Evolutionary conservation across 53 echinoderm and acorn worm species (phyloP), one percentile per base, ranked within the genome.

Genomic region (Patiria pectinifera): DNA sequence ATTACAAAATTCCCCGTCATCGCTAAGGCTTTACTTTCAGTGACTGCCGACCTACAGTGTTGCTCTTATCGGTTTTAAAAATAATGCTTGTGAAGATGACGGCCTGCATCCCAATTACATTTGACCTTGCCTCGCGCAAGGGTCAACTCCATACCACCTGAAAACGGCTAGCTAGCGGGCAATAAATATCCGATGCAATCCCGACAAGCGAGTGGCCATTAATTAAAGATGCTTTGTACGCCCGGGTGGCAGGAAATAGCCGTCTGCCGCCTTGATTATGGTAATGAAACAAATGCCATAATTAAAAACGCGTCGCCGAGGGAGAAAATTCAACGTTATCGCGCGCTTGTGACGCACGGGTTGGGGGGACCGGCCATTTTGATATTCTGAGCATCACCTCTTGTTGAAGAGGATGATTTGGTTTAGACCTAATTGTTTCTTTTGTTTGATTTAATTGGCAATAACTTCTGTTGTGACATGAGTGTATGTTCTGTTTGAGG

Each of bases 231-330:
- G 16, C 45, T 21, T 69, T n/a, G 48, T 79, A 11, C 76, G 48
- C 79, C 79, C 2, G 43, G 70, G 5, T 85, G 21, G 44, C 18
- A 69, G 85, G 62, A 63, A 85, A 86, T 53, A 47, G 86, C 35
- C 86, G 71, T 46, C 72, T 23, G 72, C 86, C 49, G 72, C 48
- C 48, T 44, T 86, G 35, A 59, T 86, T 71, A 72, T 74, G 86
- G 21, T 74, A 72, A 86, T 86, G 47, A 48, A 47, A 44, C 53
- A 53, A 53, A 44, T 23, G 14, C 59, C 26, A 62, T 74, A 74
- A 74, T 74, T 74, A 74, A 74, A 74, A 74, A 23, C 66, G 66
- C 66, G 12, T 66, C 19, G 15, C 66, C 66, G 66, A 66, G 66
- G 66, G 15, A 66, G 66, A 66, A 14, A 66, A 14, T 13, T 18